phyloP scores from a whole-genome alignment of 2,113 vertebrate genomes.

The Stomatorhinus ivindoensis region DNA sequence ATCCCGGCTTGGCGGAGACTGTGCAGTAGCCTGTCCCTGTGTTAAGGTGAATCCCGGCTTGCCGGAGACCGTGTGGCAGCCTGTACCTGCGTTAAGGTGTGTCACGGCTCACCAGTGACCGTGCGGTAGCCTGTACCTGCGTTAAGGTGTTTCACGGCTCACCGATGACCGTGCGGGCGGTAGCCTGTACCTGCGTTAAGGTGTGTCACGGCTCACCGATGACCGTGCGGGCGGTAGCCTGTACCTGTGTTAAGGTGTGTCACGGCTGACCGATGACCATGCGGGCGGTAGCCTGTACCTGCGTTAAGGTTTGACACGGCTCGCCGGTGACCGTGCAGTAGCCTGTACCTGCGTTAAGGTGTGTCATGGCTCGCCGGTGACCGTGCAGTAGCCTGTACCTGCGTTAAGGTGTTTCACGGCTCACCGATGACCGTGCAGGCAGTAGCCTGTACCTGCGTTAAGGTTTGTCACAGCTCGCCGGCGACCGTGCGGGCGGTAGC shows the following conservation, averaged over 20 bases:
- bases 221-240: no score
- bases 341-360: no score
- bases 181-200: no score
- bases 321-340: not conserved
- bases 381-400: no score
- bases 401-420: not conserved
- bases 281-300: not conserved
- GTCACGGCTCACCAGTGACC: no score
- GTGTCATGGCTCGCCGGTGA: no score
- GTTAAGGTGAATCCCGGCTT: not conserved
- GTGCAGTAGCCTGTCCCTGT: not conserved
- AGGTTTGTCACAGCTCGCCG: not conserved
- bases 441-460: no score
- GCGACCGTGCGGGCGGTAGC: no score
- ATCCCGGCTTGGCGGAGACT: not conserved
- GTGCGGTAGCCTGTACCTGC: slow-evolving; percentile 29
- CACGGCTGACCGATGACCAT: not conserved
- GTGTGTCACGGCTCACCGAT: not conserved
- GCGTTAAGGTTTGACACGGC: not conserved
- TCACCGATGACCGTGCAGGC: no score
- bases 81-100: not conserved
- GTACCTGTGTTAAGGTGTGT: not conserved
- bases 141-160: slow-evolving; percentile 59
- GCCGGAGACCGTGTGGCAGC: not conserved
- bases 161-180: no score